Percentiles rank a stretch among this genome's conserved stretches.
phyloP scores from a whole-genome alignment of 2,888 invertebrate species.

The Rhagonycha lutea region DNA sequence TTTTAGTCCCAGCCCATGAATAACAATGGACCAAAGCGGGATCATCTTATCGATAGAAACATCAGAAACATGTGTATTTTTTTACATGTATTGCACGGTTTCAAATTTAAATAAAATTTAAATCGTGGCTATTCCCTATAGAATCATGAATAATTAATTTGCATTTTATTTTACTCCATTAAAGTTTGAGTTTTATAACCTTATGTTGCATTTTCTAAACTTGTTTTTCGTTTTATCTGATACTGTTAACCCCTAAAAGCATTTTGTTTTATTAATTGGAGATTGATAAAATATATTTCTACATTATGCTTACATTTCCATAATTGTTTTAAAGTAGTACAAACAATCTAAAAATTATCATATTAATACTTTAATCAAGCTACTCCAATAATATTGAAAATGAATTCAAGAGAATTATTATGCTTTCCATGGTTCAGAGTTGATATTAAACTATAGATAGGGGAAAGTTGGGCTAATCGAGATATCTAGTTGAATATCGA shows the following conservation, averaged over 20 bases:
- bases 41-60: conserved; percentile 37
- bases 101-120: conserved; percentile 40
- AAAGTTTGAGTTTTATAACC: not conserved
- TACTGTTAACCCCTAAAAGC: not conserved
- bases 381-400: too few relatives aligned
- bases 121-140: conserved; percentile 25
- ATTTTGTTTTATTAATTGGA: not conserved
- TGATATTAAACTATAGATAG: too few relatives aligned
- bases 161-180: conserved; percentile 11
- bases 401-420: too few relatives aligned
- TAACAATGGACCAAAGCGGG: conserved; percentile 39
- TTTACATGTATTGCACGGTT: conserved; percentile 26
- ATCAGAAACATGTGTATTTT: conserved; percentile 34
- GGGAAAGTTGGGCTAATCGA: too few relatives aligned
- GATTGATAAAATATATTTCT: not conserved
- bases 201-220: conserved; percentile 1
- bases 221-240: conserved; percentile 2
- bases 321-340: not conserved
- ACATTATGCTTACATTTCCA: not conserved
- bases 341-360: not conserved
- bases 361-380: not conserved
- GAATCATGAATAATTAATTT: conserved; percentile 24
- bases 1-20: conserved; percentile 45
- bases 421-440: too few relatives aligned
- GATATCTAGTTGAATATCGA: too few relatives aligned